Conservation (phyloP, 1,140 invertebrate species). For the Bombus breviceps region DNA sequence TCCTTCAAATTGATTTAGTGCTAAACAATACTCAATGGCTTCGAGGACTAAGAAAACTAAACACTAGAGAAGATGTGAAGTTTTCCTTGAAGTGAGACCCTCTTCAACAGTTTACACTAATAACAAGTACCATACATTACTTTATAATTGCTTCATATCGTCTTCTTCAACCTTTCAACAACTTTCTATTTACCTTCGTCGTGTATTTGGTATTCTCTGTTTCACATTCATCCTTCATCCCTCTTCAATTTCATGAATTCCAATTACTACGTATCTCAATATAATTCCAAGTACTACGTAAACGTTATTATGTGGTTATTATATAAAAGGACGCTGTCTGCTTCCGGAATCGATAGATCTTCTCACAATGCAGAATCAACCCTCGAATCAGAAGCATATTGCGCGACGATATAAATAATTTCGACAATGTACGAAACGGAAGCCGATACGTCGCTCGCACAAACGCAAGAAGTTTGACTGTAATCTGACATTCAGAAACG, state of each 20-base stretch:
- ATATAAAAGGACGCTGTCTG: neutral
- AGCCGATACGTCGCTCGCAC: neutral
- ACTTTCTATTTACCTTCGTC: neutral
- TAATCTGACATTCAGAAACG: slow-evolving; percentile 46
- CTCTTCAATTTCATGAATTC: neutral
- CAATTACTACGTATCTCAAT: neutral
- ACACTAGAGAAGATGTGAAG: no score
- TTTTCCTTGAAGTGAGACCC: no score
- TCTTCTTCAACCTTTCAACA: neutral
- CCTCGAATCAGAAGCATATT: neutral
- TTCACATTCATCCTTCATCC: neutral
- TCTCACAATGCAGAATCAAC: neutral
- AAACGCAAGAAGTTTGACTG: slow-evolving; percentile 26
- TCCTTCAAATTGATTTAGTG: no score
- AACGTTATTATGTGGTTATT: neutral
- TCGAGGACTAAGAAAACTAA: no score
- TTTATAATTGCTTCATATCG: neutral
- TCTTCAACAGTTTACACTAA: no score
- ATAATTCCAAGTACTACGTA: neutral
- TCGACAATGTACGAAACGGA: no score
- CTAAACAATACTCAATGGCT: no score
- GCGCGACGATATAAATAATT: neutral
- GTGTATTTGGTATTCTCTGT: neutral
- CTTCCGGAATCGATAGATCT: neutral
- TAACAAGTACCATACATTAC: no score